These are phyloP conservation scores for Stichopus horrens DNA, from an alignment of 53 echinoderm and acorn worm genomes.

Conservation along the genomic window DNA sequence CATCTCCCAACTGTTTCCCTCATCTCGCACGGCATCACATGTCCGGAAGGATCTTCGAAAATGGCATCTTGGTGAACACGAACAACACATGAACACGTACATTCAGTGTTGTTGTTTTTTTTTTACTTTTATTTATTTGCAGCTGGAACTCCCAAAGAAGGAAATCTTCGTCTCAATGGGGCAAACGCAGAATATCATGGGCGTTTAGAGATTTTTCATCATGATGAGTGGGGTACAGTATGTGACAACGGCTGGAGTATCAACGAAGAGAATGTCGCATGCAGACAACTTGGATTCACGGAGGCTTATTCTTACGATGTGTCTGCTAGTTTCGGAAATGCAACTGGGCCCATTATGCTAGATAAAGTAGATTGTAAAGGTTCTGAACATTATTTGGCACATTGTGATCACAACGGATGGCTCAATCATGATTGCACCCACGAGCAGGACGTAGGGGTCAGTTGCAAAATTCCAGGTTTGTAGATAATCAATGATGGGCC, in stretches of 20 bases:
- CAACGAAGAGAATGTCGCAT: not conserved
- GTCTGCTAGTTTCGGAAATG: not conserved
- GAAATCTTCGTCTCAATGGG: not conserved
- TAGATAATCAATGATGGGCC: no score
- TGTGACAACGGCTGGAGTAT: slow-evolving; percentile 9
- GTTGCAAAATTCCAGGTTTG: slow-evolving; percentile 13
- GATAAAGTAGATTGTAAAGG: slow-evolving; percentile 11
- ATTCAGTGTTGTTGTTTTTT: no score
- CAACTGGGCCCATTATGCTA: not conserved
- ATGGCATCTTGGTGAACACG: no score
- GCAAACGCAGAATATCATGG: not conserved
- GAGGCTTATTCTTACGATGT: not conserved
- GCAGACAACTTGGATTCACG: not conserved
- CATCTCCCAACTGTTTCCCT: no score
- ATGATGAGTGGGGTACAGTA: not conserved
- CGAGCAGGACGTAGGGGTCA: not conserved
- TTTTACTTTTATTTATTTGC: no score
- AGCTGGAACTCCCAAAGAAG: not conserved
- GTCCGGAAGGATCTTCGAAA: no score
- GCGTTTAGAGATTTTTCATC: not conserved
- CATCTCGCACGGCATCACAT: no score
- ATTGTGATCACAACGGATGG: slow-evolving; percentile 4
- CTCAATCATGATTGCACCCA: not conserved
- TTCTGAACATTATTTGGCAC: not conserved
- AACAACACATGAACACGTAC: no score